Evolutionary conservation across 1,140 invertebrate species (phyloP).

Genomic region (Lamellibrachia luymesi): DNA sequence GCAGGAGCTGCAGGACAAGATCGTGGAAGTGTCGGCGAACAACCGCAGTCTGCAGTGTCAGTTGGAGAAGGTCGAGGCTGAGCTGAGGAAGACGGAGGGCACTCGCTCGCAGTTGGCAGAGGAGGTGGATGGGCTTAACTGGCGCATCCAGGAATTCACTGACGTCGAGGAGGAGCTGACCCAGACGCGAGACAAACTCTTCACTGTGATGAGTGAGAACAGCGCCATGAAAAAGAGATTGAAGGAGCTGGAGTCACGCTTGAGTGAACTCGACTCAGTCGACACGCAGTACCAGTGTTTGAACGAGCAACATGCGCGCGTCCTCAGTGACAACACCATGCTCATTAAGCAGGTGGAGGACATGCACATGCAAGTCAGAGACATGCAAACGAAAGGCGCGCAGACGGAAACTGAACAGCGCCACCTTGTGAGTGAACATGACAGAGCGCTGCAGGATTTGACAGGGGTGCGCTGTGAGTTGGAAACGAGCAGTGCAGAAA

Average conservation of each 20-base stretch:
- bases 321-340: constrained; percentile 45
- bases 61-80: constrained; percentile 25
- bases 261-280: constrained; percentile 34
- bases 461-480: background rate
- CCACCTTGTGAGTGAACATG: background rate
- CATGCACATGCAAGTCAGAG: constrained; percentile 33
- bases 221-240: constrained; percentile 29
- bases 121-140: constrained; percentile 41
- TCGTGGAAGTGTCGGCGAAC: constrained; percentile 31
- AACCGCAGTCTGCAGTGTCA: constrained; percentile 26
- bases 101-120: constrained; percentile 30
- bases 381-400: background rate
- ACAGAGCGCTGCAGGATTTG: background rate
- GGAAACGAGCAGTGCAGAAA: constrained; percentile 18
- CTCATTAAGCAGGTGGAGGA: constrained; percentile 50
- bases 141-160: constrained; percentile 45
- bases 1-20: constrained; percentile 36
- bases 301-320: constrained; percentile 43
- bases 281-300: constrained; percentile 43
- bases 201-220: constrained; percentile 34
- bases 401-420: constrained; percentile 10
- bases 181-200: constrained; percentile 29
- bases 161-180: constrained; percentile 44
- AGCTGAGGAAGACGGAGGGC: constrained; percentile 24
- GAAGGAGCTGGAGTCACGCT: constrained; percentile 31